Evolutionary conservation across 2,797 vertebrate species (phyloP).

Genomic region (Peromyscus melanophrys): DNA sequence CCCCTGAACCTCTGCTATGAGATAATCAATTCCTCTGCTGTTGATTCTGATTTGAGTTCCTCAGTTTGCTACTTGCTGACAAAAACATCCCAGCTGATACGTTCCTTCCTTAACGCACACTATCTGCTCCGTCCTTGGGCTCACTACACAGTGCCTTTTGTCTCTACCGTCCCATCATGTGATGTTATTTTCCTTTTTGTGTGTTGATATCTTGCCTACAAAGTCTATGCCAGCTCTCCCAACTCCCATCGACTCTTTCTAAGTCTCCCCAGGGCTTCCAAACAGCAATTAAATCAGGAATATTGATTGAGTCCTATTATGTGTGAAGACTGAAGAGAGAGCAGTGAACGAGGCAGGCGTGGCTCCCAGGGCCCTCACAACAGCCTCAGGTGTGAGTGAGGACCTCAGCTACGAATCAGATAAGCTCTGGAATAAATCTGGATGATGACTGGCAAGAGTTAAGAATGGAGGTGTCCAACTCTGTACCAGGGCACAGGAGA

Average conservation of each 20-base stretch:
- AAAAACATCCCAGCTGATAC: slow-evolving; percentile 22
- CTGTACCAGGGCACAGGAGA: not conserved
- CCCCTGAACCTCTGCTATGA: not conserved
- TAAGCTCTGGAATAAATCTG: not conserved
- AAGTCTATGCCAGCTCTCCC: slow-evolving; percentile 25
- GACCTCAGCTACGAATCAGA: not conserved
- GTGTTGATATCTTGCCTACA: slow-evolving; percentile 29
- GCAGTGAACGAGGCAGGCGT: not conserved
- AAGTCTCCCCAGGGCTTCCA: slow-evolving; percentile 44
- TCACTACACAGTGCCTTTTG: not conserved
- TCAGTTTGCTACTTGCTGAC: slow-evolving; percentile 56
- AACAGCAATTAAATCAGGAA: slow-evolving; percentile 35
- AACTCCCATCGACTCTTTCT: slow-evolving; percentile 14
- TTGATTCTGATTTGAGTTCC: not conserved
- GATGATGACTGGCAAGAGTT: not conserved
- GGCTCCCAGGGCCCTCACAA: not conserved
- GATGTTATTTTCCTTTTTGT: slow-evolving; percentile 43
- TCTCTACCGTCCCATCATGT: not conserved
- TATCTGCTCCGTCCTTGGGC: not conserved
- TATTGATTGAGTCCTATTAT: slow-evolving; percentile 33
- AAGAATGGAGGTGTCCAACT: not conserved
- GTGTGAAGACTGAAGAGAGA: not conserved
- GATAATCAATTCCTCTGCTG: not conserved
- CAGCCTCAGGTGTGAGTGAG: not conserved
- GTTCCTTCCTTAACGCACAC: not conserved